Percentiles rank a stretch among this genome's conserved stretches.
These are phyloP conservation scores for Xanthia icteritia DNA, from an alignment of 2,888 invertebrate species.

Conservation along the genomic window DNA sequence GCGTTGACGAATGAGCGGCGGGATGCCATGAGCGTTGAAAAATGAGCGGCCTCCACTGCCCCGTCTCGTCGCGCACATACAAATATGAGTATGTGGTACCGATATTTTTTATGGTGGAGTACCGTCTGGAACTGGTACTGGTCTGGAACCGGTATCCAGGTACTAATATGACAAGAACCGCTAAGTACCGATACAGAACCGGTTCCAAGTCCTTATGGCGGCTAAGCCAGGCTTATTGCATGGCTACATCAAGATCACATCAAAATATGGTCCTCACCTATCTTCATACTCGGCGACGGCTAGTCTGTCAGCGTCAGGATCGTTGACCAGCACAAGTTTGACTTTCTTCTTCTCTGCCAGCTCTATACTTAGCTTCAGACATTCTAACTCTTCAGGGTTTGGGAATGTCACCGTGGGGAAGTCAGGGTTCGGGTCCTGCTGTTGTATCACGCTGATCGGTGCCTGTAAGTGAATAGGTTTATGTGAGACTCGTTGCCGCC, in stretches of 20 bases:
- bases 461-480: conserved; percentile 77
- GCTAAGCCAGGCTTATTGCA: too few relatives aligned
- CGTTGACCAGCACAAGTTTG: conserved; percentile 97
- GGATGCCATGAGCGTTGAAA: too few relatives aligned
- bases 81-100: too few relatives aligned
- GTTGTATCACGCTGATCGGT: conserved; percentile 92
- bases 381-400: conserved; percentile 98
- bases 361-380: conserved; percentile 93
- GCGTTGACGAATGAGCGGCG: too few relatives aligned
- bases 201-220: too few relatives aligned
- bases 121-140: too few relatives aligned
- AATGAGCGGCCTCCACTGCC: too few relatives aligned
- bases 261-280: conserved; percentile 47
- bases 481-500: background rate
- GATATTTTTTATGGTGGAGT: too few relatives aligned
- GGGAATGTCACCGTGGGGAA: conserved; percentile 99
- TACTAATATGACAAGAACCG: too few relatives aligned
- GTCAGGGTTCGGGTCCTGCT: conserved; percentile 97
- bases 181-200: too few relatives aligned
- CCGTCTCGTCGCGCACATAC: too few relatives aligned
- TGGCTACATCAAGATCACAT: background rate
- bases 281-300: conserved; percentile 96
- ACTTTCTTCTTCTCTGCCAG: conserved; percentile 94
- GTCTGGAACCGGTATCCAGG: too few relatives aligned
- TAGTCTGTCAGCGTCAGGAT: conserved; percentile 99